These are phyloP conservation scores for Alexandromys fortis DNA, from an alignment of 2,113 vertebrate genomes.

Conservation along the genomic window DNA sequence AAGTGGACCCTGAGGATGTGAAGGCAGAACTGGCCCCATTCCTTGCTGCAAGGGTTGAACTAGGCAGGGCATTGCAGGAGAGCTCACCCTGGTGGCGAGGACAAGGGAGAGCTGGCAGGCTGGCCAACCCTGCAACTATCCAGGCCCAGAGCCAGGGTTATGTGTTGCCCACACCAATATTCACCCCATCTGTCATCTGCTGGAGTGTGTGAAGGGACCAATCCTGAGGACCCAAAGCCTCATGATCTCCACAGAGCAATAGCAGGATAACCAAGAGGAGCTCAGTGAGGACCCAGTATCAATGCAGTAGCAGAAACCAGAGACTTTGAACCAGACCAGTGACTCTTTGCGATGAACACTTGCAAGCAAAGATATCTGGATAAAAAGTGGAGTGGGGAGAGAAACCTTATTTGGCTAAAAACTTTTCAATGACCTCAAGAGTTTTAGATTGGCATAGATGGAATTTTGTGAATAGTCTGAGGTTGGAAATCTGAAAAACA, in stretches of 20 bases:
- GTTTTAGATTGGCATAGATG: background rate
- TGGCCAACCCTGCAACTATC: background rate
- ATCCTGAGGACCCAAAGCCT: background rate
- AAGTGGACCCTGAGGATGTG: background rate
- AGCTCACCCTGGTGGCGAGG: background rate
- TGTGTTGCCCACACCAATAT: background rate
- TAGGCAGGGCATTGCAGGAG: background rate
- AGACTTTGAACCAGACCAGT: background rate
- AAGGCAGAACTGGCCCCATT: background rate
- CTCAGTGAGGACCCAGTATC: background rate
- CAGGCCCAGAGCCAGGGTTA: background rate
- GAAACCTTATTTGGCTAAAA: background rate
- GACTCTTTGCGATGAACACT: background rate
- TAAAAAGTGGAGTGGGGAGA: background rate
- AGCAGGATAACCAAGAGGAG: background rate
- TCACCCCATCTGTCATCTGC: background rate
- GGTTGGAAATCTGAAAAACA: constrained; percentile 34
- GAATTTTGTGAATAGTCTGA: constrained; percentile 5
- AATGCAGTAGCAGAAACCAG: background rate
- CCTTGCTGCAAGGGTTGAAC: background rate
- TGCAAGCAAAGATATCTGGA: background rate
- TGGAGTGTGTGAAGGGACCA: too few species aligned
- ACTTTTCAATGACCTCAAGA: background rate
- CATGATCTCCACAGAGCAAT: background rate
- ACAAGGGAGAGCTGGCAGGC: background rate